A percentile compares a stretch with the other conserved stretches of the same genome.
These are phyloP conservation scores for Mya arenaria DNA, from an alignment of 1,140 invertebrate genomes.

Conservation along the genomic window DNA sequence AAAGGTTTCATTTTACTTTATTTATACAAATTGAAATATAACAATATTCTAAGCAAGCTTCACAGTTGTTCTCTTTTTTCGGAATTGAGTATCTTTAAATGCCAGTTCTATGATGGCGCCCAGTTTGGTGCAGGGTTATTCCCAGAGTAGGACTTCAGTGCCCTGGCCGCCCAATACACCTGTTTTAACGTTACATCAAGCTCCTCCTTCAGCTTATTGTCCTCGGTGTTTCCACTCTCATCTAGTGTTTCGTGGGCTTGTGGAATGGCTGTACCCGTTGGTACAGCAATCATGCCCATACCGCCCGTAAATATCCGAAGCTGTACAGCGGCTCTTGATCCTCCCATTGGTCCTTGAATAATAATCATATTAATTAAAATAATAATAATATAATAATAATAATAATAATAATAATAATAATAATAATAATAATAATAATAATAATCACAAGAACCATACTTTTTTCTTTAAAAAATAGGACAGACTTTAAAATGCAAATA, in stretches of 20 bases:
- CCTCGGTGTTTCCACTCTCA: not conserved
- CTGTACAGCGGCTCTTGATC: not conserved
- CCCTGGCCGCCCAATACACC: slow-evolving; percentile 5
- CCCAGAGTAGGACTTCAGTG: not conserved
- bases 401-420: too few relatives aligned
- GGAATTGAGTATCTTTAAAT: too few relatives aligned
- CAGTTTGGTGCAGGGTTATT: not conserved
- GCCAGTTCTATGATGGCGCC: slow-evolving; percentile 1
- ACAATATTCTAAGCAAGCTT: too few relatives aligned
- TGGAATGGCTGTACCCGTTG: slow-evolving; percentile 1
- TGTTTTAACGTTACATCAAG: not conserved
- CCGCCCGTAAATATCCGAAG: not conserved
- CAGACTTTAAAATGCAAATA: too few relatives aligned
- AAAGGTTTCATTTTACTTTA: too few relatives aligned
- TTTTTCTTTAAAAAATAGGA: too few relatives aligned
- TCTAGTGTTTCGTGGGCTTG: not conserved
- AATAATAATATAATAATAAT: too few relatives aligned
- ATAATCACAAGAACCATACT: too few relatives aligned
- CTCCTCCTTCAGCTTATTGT: not conserved
- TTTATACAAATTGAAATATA: too few relatives aligned
- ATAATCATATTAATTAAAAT: too few relatives aligned
- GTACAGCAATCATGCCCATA: slow-evolving; percentile 19
- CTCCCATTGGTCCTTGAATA: slow-evolving; percentile 11
- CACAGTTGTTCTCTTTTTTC: too few relatives aligned
- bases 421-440: too few relatives aligned